Conservation (phyloP, 2,797 vertebrate genomes). For the Ctenochaetus hawaiiensis region DNA sequence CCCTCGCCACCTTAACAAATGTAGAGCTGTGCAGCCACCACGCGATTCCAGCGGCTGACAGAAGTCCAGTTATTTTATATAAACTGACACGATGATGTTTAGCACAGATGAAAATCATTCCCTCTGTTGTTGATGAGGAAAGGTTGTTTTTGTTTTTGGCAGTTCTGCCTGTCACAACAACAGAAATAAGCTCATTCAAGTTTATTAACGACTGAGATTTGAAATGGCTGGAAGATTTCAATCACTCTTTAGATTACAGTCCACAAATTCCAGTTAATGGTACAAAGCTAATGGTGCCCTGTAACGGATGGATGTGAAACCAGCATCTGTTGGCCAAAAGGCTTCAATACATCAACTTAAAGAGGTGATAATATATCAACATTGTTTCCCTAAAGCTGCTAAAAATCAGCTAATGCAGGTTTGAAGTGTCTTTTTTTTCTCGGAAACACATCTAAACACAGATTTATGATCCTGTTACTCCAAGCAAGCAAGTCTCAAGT, state of each 20-base stretch:
- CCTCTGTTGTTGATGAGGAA: conserved; percentile 3
- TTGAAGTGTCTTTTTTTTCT: not conserved
- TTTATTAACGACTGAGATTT: not conserved
- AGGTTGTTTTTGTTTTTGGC: conserved; percentile 2
- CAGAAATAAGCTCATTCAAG: conserved; percentile 4
- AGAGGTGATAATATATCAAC: not conserved
- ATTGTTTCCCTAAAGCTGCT: not conserved
- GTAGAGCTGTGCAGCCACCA: conserved; percentile 11
- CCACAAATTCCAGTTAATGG: not conserved
- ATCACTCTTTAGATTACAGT: not conserved
- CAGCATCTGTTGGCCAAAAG: not conserved
- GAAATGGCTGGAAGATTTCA: not conserved
- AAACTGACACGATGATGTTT: conserved; percentile 23
- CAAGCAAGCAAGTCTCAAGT: no score
- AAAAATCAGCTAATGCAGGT: not conserved
- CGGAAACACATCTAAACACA: not conserved
- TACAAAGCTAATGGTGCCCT: not conserved
- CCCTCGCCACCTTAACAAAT: conserved; percentile 35
- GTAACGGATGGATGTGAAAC: not conserved
- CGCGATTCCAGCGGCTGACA: conserved; percentile 14
- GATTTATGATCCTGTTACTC: not conserved
- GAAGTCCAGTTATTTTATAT: conserved; percentile 31
- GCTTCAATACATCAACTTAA: not conserved
- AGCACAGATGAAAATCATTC: not conserved
- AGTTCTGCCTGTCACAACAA: not conserved